Conservation (phyloP, 2,888 invertebrate species). For the Hedychridium roseum region DNA sequence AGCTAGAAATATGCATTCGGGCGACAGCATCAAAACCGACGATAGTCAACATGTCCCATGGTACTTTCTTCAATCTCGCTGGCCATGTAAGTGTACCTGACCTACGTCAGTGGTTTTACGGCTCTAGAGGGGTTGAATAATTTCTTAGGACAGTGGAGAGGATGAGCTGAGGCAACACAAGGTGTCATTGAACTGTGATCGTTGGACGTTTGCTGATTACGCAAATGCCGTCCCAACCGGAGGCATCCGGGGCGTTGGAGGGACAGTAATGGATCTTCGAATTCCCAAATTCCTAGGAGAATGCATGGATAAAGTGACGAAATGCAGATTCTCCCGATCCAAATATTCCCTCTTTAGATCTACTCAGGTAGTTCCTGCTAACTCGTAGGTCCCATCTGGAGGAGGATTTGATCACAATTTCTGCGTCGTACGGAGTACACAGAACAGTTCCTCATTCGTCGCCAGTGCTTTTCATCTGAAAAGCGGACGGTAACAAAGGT, state of each 20-base stretch:
- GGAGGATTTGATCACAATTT: conserved; percentile 85
- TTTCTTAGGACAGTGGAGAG: conserved; percentile 69
- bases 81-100: conserved; percentile 69
- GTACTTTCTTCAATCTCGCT: conserved; percentile 71
- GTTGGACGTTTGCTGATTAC: conserved; percentile 74
- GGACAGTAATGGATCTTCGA: conserved; percentile 78
- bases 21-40: conserved; percentile 68
- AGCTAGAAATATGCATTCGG: conserved; percentile 65
- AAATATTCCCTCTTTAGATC: neutral
- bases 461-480: conserved; percentile 58
- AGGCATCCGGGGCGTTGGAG: conserved; percentile 74
- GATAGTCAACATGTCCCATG: conserved; percentile 70
- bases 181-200: conserved; percentile 78
- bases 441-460: conserved; percentile 68
- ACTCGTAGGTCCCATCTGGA: conserved; percentile 63
- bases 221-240: conserved; percentile 76
- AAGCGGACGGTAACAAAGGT: conserved; percentile 43
- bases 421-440: conserved; percentile 67
- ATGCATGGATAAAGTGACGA: conserved; percentile 69
- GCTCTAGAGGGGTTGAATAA: too few species aligned
- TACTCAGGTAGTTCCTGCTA: neutral
- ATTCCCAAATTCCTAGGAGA: conserved; percentile 71
- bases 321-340: neutral
- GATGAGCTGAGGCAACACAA: conserved; percentile 73
- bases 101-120: too few species aligned